Conservation (phyloP, 2,113 vertebrate species). For the Etheostoma cragini region DNA sequence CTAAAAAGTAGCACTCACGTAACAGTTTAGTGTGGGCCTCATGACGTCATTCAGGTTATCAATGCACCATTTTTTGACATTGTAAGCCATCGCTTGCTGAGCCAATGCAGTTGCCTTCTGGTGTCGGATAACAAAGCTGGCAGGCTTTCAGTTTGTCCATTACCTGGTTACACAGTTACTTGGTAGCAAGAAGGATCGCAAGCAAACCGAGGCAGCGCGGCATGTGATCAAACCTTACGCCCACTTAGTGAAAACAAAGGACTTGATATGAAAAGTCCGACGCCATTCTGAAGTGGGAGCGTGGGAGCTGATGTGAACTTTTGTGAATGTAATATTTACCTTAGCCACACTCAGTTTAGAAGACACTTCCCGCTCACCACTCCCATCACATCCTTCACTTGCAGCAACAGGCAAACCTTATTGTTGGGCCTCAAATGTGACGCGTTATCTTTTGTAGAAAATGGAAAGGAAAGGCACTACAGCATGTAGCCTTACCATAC, state of each 20-base stretch:
- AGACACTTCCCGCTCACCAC: constrained; percentile 49
- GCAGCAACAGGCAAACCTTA: constrained; percentile 38
- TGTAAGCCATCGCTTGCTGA: constrained; percentile 6
- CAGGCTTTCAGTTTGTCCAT: constrained; percentile 46
- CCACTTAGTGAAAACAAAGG: constrained; percentile 38
- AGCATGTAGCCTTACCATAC: constrained; percentile 18
- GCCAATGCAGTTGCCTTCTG: constrained; percentile 5
- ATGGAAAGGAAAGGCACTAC: constrained; percentile 30
- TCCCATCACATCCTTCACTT: constrained; percentile 54
- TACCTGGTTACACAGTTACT: constrained; percentile 60
- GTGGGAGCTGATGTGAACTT: constrained; percentile 32
- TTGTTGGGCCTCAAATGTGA: constrained; percentile 31
- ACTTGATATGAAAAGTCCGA: constrained; percentile 54
- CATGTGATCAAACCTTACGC: constrained; percentile 36
- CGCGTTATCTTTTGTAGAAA: constrained; percentile 39
- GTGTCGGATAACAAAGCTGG: constrained; percentile 51
- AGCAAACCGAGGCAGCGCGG: constrained; percentile 21
- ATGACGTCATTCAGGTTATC: constrained; percentile 13
- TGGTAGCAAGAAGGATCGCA: constrained; percentile 26
- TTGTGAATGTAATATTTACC: constrained; percentile 58
- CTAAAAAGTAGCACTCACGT: background rate
- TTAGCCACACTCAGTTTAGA: constrained; percentile 45
- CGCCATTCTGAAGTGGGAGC: constrained; percentile 10
- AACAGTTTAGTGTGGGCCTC: background rate
- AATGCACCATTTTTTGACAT: constrained; percentile 22